A percentile compares a stretch with the other conserved stretches of the same genome.
phyloP scores from a whole-genome alignment of 2,113 vertebrate genomes.

The Eleginops maclovinus region DNA sequence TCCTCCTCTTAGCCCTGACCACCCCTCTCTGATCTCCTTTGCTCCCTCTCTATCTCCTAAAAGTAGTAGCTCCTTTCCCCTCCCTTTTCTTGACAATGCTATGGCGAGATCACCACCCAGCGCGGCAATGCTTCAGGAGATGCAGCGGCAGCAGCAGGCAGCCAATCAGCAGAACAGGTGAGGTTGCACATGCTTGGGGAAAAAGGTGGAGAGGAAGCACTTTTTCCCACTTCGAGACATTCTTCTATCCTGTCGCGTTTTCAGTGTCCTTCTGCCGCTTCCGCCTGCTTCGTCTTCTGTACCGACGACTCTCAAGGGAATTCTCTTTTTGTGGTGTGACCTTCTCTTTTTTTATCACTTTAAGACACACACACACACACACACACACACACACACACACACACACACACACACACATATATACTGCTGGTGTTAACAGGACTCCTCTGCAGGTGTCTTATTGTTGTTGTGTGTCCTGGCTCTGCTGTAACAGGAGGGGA shows the following conservation, averaged over 20 bases:
- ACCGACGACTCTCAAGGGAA: conserved; percentile 43
- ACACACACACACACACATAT: conserved; percentile 30
- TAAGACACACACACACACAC: conserved; percentile 24
- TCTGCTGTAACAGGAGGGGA: conserved; percentile 56
- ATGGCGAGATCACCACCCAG: conserved; percentile 58
- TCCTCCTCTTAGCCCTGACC: conserved; percentile 42
- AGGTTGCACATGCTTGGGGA: conserved; percentile 79
- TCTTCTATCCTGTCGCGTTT: conserved; percentile 57
- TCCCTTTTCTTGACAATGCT: conserved; percentile 68
- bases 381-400: conserved; percentile 41
- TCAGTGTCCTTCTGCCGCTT: conserved; percentile 46
- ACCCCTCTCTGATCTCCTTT: conserved; percentile 75
- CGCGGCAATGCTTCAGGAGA: conserved; percentile 65
- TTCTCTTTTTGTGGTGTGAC: conserved; percentile 64
- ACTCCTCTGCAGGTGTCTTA: conserved; percentile 62
- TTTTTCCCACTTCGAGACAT: conserved; percentile 40
- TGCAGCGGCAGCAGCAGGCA: conserved; percentile 84
- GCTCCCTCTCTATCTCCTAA: conserved; percentile 64
- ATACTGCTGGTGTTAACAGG: conserved; percentile 53
- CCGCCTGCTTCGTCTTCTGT: conserved; percentile 53
- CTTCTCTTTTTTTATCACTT: conserved; percentile 54
- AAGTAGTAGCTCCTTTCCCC: conserved; percentile 56
- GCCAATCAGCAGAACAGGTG: conserved; percentile 90
- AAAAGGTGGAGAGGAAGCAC: conserved; percentile 54
- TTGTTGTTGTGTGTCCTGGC: conserved; percentile 53